These are phyloP conservation scores for Petrolisthes manimaculis DNA, from an alignment of 2,888 invertebrate genomes.

Conservation along the genomic window DNA sequence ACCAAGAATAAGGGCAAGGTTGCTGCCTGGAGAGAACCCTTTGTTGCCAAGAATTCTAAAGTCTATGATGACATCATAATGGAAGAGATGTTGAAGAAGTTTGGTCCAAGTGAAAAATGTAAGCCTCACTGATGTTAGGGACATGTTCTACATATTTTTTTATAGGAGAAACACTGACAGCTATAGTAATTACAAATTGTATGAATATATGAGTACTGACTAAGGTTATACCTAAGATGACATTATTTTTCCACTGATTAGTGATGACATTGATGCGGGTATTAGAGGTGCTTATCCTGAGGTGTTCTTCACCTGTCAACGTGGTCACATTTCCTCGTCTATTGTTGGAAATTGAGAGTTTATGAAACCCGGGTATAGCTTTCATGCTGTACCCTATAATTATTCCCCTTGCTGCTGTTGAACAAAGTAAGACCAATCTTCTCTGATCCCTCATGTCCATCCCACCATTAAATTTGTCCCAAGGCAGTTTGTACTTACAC, in stretches of 20 bases:
- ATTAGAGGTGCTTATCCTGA: slow-evolving; percentile 50
- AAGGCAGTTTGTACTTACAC: too few species aligned
- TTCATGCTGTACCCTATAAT: too few species aligned
- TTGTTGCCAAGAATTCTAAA: slow-evolving; percentile 56
- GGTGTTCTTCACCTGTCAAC: slow-evolving; percentile 24
- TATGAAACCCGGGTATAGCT: too few species aligned
- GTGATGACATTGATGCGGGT: slow-evolving; percentile 57
- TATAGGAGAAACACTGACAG: slow-evolving; percentile 13
- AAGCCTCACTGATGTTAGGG: slow-evolving; percentile 42
- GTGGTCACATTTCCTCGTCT: neutral
- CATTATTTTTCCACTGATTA: slow-evolving; percentile 49
- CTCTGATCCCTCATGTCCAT: too few species aligned
- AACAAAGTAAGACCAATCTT: too few species aligned
- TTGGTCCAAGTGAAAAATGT: slow-evolving; percentile 60
- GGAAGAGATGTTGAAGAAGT: slow-evolving; percentile 55
- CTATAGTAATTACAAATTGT: slow-evolving; percentile 6
- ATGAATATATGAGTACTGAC: neutral
- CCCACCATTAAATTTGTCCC: too few species aligned
- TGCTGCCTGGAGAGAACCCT: slow-evolving; percentile 60
- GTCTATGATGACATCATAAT: slow-evolving; percentile 61
- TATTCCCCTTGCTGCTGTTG: too few species aligned
- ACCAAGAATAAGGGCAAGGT: slow-evolving; percentile 38
- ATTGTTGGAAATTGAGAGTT: neutral
- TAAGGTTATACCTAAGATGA: slow-evolving; percentile 5
- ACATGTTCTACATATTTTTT: neutral